Conservation (phyloP, 1,140 invertebrate species). For the Trachelipus rathkii region DNA sequence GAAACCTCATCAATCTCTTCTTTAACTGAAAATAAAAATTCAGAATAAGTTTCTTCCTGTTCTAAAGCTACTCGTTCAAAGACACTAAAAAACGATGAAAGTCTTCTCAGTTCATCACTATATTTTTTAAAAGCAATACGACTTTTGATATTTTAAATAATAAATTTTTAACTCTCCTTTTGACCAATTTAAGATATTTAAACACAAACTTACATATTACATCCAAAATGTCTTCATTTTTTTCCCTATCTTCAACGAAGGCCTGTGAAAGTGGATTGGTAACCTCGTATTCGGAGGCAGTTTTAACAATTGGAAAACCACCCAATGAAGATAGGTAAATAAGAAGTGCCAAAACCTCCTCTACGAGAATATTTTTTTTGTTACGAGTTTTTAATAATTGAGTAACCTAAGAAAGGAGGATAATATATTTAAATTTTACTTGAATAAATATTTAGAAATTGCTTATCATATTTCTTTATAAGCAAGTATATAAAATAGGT, state of each 20-base stretch:
- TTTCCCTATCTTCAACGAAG: slow-evolving; percentile 57
- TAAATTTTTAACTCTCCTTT: too few relatives aligned
- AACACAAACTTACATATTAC: slow-evolving; percentile 30
- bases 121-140: too few relatives aligned
- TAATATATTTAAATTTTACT: too few relatives aligned
- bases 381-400: slow-evolving; percentile 58
- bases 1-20: slow-evolving; percentile 39
- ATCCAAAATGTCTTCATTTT: slow-evolving; percentile 26
- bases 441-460: too few relatives aligned
- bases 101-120: too few relatives aligned
- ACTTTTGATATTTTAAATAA: too few relatives aligned
- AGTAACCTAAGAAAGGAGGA: slow-evolving; percentile 45
- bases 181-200: too few relatives aligned
- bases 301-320: slow-evolving; percentile 52
- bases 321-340: slow-evolving; percentile 61
- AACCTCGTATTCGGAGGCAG: slow-evolving; percentile 56
- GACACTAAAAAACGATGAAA: too few relatives aligned
- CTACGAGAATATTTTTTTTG: slow-evolving; percentile 56
- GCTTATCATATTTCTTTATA: too few relatives aligned
- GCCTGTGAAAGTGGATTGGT: slow-evolving; percentile 56
- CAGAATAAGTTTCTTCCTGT: background rate
- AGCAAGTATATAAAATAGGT: too few relatives aligned
- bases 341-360: slow-evolving; percentile 59
- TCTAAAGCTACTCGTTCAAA: too few relatives aligned
- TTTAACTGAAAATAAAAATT: slow-evolving; percentile 27